phyloP scores from a whole-genome alignment of 2,797 vertebrate genomes.

The Pseudotriccus pelzelni region DNA sequence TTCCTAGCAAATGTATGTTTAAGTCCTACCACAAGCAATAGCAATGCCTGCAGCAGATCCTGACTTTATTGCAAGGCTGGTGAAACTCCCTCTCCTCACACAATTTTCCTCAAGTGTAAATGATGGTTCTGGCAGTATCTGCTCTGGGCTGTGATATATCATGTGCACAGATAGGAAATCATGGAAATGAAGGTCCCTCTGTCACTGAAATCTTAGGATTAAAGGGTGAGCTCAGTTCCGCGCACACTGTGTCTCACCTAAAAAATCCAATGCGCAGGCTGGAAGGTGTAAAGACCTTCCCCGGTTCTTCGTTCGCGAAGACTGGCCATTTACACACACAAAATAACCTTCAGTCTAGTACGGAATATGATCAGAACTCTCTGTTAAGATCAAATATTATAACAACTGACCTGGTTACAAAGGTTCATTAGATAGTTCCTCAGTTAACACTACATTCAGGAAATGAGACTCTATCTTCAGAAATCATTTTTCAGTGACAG shows the following conservation, averaged over 20 bases:
- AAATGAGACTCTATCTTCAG: not conserved
- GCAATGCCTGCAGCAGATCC: not conserved
- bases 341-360: not conserved
- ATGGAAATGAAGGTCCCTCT: not conserved
- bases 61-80: not conserved
- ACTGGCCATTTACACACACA: too few relatives aligned
- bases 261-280: too few relatives aligned
- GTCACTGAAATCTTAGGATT: too few relatives aligned
- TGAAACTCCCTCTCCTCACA: not conserved
- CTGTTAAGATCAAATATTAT: not conserved
- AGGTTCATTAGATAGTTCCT: not conserved
- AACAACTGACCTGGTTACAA: not conserved
- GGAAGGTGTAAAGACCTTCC: too few relatives aligned
- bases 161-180: not conserved
- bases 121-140: not conserved
- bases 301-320: too few relatives aligned
- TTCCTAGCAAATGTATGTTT: not conserved
- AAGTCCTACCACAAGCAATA: not conserved
- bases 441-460: not conserved
- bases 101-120: not conserved
- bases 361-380: not conserved
- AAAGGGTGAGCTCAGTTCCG: too few relatives aligned
- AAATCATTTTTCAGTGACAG: not conserved
- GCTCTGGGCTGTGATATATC: not conserved
- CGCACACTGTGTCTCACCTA: too few relatives aligned